Evolutionary conservation across 2,888 invertebrate genomes (phyloP).

Genomic region (Dendrolimus pini): DNA sequence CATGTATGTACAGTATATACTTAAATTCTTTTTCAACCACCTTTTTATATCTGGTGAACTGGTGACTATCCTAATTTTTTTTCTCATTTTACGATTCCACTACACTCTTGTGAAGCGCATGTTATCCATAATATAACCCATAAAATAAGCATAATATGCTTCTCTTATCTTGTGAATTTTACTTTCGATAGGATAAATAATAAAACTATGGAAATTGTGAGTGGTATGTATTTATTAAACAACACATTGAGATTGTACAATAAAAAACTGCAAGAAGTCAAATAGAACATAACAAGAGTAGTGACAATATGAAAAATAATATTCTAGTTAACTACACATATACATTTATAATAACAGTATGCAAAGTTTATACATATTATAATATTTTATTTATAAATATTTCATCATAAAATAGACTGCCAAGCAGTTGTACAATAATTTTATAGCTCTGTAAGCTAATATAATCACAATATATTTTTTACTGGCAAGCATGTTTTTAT

Average conservation of each 20-base stretch:
- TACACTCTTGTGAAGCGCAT: too few species aligned
- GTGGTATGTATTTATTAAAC: slow-evolving; percentile 36
- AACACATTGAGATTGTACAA: slow-evolving; percentile 16
- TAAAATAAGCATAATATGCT: too few species aligned
- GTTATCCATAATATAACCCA: too few species aligned
- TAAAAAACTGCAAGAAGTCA: not conserved
- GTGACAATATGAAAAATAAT: not conserved
- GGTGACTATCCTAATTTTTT: too few species aligned
- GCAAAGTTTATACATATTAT: not conserved
- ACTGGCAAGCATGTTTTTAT: slow-evolving; percentile 9
- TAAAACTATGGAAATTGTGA: slow-evolving; percentile 11
- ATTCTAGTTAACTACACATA: not conserved
- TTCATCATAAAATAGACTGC: slow-evolving; percentile 35
- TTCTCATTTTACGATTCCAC: too few species aligned
- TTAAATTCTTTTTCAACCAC: too few species aligned
- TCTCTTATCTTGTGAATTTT: not conserved
- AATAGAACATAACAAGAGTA: not conserved
- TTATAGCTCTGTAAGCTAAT: slow-evolving; percentile 13
- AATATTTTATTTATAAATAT: slow-evolving; percentile 11
- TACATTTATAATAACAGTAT: not conserved
- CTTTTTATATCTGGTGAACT: too few species aligned
- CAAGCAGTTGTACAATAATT: slow-evolving; percentile 25
- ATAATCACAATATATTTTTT: slow-evolving; percentile 8
- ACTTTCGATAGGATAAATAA: not conserved
- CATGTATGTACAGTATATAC: too few species aligned